A percentile compares a stretch with the other conserved stretches of the same genome.
Conservation (phyloP, 1,140 invertebrate species). For the Drosophila arawakana region DNA sequence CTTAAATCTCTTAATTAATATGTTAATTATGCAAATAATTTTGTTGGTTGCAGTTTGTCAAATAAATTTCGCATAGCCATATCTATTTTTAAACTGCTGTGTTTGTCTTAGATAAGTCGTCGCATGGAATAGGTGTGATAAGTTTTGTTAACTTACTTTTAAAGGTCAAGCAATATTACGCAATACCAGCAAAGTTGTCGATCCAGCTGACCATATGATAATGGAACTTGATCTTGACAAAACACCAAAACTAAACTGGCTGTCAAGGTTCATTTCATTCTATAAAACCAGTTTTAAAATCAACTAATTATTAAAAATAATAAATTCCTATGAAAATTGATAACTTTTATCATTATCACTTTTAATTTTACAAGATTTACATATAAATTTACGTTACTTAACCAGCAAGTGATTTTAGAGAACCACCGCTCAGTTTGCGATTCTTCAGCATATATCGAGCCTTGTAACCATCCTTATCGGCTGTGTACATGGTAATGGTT, state of each 20-base stretch:
- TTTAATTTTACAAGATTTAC: constrained; percentile 24
- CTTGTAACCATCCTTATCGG: constrained; percentile 83
- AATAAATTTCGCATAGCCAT: not conserved
- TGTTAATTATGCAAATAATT: constrained; percentile 23
- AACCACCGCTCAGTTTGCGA: constrained; percentile 70
- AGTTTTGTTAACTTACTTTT: constrained; percentile 17
- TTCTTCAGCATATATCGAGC: constrained; percentile 73
- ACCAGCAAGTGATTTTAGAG: constrained; percentile 75
- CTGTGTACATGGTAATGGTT: constrained; percentile 78
- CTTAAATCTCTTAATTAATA: constrained; percentile 16
- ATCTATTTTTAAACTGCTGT: not conserved
- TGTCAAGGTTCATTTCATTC: constrained; percentile 18
- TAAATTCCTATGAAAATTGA: constrained; percentile 11
- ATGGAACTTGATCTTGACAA: constrained; percentile 67
- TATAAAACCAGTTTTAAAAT: constrained; percentile 60
- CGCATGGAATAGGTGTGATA: not conserved
- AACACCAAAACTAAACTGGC: constrained; percentile 36
- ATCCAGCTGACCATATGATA: constrained; percentile 57
- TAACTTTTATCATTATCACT: constrained; percentile 26
- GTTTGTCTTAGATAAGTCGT: constrained; percentile 5
- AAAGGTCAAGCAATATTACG: constrained; percentile 66
- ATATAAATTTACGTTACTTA: constrained; percentile 28
- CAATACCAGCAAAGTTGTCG: constrained; percentile 61
- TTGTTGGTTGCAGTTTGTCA: not conserved
- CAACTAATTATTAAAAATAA: constrained; percentile 26